Percentiles rank a stretch among this genome's conserved stretches.
These are phyloP conservation scores for Nibea albiflora DNA, from an alignment of 2,113 vertebrate genomes.

Conservation along the genomic window DNA sequence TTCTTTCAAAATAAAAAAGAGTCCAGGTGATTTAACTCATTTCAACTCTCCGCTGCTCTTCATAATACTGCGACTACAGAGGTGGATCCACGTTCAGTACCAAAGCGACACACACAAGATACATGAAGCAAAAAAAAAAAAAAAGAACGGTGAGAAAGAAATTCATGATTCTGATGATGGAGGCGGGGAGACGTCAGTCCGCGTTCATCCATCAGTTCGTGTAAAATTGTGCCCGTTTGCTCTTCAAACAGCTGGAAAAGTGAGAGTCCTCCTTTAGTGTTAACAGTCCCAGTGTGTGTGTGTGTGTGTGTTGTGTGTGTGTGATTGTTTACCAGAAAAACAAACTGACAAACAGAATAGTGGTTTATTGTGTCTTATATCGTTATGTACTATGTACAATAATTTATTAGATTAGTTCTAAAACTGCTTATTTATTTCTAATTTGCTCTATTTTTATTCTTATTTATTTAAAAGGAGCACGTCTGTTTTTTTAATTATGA, in stretches of 20 bases:
- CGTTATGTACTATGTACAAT: conserved; percentile 94
- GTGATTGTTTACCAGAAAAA: conserved; percentile 30
- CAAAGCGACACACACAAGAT: conserved; percentile 51
- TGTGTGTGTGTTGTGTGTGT: background rate
- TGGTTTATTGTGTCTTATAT: conserved; percentile 84
- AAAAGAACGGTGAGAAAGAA: background rate
- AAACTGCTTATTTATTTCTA: conserved; percentile 70
- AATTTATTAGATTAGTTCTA: conserved; percentile 87
- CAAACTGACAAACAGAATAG: conserved; percentile 70
- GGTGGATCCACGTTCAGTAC: conserved; percentile 48
- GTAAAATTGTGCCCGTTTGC: conserved; percentile 36
- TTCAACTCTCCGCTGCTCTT: conserved; percentile 29
- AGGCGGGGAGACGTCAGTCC: conserved; percentile 17
- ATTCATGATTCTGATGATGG: background rate
- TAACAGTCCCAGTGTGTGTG: conserved; percentile 19
- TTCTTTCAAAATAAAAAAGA: background rate
- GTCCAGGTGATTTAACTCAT: conserved; percentile 22
- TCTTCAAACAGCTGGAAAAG: conserved; percentile 38
- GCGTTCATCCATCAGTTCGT: conserved; percentile 7
- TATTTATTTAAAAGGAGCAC: conserved; percentile 24
- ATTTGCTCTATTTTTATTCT: conserved; percentile 27
- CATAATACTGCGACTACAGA: conserved; percentile 70
- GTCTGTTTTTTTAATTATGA: background rate
- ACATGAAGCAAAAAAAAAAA: conserved; percentile 11
- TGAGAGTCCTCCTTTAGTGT: conserved; percentile 37